A percentile compares a stretch with the other conserved stretches of the same genome.
These are phyloP conservation scores for Stigmatopora argus DNA, from an alignment of 2,113 vertebrate genomes.

Conservation along the genomic window DNA sequence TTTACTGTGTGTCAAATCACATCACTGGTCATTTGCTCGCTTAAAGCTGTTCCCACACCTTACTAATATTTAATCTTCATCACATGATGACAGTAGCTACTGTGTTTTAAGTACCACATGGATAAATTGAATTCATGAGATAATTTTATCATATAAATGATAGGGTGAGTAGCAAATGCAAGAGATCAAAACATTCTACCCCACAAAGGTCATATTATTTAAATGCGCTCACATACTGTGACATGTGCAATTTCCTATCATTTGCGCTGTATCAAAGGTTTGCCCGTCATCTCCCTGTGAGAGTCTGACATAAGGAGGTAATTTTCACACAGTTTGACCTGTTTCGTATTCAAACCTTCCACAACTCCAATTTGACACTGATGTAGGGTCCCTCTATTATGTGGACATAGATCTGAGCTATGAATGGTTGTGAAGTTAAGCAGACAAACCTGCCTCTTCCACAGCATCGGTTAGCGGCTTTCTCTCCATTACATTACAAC, in stretches of 20 bases:
- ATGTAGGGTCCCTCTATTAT: constrained; percentile 34
- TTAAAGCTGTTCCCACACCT: background rate
- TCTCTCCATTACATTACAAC: constrained; percentile 55
- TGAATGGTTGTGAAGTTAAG: constrained; percentile 44
- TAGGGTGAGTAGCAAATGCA: background rate
- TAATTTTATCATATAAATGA: background rate
- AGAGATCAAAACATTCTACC: background rate
- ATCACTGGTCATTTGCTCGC: background rate
- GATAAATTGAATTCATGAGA: no score
- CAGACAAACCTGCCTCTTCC: constrained; percentile 35
- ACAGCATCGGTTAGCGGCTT: constrained; percentile 42
- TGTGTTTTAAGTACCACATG: no score
- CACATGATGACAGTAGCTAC: no score
- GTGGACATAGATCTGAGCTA: constrained; percentile 41
- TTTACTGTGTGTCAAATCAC: background rate
- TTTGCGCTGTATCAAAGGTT: background rate
- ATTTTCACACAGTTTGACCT: constrained; percentile 22
- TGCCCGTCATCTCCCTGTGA: background rate
- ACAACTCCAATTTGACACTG: constrained; percentile 15
- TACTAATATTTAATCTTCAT: background rate
- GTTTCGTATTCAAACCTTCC: constrained; percentile 1
- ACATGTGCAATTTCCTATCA: background rate
- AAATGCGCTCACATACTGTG: background rate
- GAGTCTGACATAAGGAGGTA: background rate
- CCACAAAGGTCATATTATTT: background rate